phyloP scores from a whole-genome alignment of 2,888 invertebrate genomes.

The Gerris lacustris region DNA sequence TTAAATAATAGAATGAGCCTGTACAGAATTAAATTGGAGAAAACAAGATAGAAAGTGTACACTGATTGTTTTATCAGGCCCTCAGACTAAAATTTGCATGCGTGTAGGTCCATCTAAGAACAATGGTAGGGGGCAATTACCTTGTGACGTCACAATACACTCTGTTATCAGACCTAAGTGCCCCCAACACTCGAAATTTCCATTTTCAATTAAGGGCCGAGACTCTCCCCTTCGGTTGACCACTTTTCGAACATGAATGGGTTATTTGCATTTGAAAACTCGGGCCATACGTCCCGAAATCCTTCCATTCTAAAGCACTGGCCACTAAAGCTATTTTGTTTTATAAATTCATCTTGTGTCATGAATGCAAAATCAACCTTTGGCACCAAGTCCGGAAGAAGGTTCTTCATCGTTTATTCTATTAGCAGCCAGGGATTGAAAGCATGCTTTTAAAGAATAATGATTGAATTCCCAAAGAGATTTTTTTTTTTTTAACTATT shows the following conservation, averaged over 20 bases:
- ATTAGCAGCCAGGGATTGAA: too few relatives aligned
- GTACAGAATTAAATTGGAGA: background rate
- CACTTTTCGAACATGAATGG: background rate
- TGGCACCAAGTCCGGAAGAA: too few relatives aligned
- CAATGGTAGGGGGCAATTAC: background rate
- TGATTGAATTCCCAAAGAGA: too few relatives aligned
- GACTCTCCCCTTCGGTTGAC: background rate
- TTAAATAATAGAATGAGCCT: too few relatives aligned
- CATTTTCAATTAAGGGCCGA: background rate
- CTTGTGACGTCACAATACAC: constrained; percentile 3
- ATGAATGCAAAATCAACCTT: too few relatives aligned
- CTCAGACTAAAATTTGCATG: background rate
- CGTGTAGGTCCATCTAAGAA: constrained; percentile 1
- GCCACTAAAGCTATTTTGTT: background rate
- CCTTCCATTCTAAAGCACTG: background rate
- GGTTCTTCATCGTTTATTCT: too few relatives aligned
- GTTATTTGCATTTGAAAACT: background rate
- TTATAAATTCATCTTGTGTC: background rate
- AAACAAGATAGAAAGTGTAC: background rate
- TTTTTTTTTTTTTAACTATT: too few relatives aligned
- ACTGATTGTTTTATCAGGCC: background rate
- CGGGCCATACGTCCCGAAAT: background rate
- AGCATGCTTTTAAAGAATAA: too few relatives aligned
- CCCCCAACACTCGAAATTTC: background rate
- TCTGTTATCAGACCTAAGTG: background rate